phyloP scores from a whole-genome alignment of 2,797 vertebrate species.

The Mus minutoides region DNA sequence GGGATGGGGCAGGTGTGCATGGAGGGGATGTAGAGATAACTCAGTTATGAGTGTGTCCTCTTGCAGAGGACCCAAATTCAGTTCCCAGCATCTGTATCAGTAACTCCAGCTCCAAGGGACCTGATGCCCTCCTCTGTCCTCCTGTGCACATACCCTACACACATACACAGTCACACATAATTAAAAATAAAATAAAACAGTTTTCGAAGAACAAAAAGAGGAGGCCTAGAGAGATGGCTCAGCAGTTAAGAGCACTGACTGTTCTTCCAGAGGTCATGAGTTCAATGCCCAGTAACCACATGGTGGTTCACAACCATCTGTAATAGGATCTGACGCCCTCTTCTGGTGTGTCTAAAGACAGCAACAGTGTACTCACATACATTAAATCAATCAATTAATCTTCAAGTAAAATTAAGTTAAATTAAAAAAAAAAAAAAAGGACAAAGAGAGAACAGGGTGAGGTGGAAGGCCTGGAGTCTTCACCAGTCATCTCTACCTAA shows the following conservation, averaged over 20 bases:
- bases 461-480: neutral
- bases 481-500: neutral
- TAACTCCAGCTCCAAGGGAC: neutral
- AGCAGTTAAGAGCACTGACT: too few relatives aligned
- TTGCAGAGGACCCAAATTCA: neutral
- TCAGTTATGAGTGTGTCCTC: neutral
- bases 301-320: neutral
- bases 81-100: neutral
- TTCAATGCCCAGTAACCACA: neutral
- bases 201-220: neutral
- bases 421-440: neutral
- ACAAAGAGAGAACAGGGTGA: neutral
- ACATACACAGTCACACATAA: neutral
- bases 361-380: too few relatives aligned
- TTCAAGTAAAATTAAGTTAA: neutral
- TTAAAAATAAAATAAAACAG: neutral
- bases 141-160: neutral
- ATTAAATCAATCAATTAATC: neutral
- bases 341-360: too few relatives aligned
- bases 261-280: too few relatives aligned
- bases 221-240: too few relatives aligned
- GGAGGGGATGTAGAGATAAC: too few relatives aligned
- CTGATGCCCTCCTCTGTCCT: neutral
- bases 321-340: neutral
- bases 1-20: neutral